Base-by-base conservation (phyloP, 2,888 invertebrate species). In the Phymatocera aterrima region DNA sequence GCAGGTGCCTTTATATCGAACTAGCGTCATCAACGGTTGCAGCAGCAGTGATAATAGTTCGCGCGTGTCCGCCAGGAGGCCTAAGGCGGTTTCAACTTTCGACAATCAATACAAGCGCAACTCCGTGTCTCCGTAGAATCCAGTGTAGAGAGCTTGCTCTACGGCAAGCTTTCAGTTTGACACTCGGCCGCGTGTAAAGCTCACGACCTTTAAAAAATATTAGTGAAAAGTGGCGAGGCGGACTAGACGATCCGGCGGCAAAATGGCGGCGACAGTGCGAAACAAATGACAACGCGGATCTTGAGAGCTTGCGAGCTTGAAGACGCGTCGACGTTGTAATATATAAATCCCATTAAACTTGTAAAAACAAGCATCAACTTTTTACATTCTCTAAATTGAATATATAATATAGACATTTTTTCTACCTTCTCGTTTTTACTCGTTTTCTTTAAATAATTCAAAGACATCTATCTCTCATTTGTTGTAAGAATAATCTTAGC, bases 131-230 rank as follows among this genome's bases (percentile, higher is more conserved):
- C 61, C 72, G 77, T 60, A 79, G 78, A 79, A 79, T 65, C 57
- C 72, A 79, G 79, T 64, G 78, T 61, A 79, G 78, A 79, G 77
- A 80, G 84, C 81, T 84, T 85, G 84, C 85, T 82, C 83, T 82
- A 80, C 78, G 82, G 78, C 65, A 85, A 86, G 87, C 85, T 87
- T 87, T 87, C 87, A 87, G 87, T 87, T 82, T 83, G 85, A 85
- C 83, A 82, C 84, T 85, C 83, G 84, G 78, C 84, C 83, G 85
- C 87, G 85, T 82, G 82, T 82, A 83, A 84, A 86, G 86, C 85
- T 86, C 83, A 81, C 81, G 74, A 61, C 28, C 46, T 60, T 65
- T 61, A 48, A 64, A 77, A 77, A 74, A 80, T 79, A 79, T 78
- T 81, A 79, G 77, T 81, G 65, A 70, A 78, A 74, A 75, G 65